Base-by-base conservation (phyloP, 2,797 vertebrate species). In the Molothrus aeneus region DNA sequence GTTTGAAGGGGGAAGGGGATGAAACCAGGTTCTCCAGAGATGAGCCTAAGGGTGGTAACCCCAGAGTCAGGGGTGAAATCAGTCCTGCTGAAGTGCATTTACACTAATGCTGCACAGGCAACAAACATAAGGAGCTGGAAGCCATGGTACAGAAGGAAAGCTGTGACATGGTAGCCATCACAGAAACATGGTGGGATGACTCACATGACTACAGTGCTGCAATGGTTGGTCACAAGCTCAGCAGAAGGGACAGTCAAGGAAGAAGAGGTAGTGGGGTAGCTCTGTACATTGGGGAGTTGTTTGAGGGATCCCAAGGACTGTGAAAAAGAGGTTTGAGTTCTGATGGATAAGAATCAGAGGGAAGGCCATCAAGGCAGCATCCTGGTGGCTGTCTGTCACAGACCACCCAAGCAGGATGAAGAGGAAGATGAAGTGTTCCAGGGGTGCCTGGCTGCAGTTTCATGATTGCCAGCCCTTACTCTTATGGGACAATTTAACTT, bases 211-310 rank as follows among this genome's bases (percentile, higher is more conserved):
- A 31, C 25, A 18, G 5, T n/a, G 38, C 6, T 59, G 20, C 38
- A 59, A 6, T 21, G 25, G 60, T 18, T n/a, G 11, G 38, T 18
- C 4, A 65, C 22, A 38, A 3, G 17, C 6, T 31, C 38, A 9
- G 38, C 29, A 45, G 68, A 80, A 53, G 8, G 3, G 2, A 29
- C 4, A 51, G 28, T 3, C 1, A 5, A 59, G 24, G 11, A 10
- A 45, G 20, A 2, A 73, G 17, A 50, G 12, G 5, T 0, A 0
- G 15, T 38, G n/a, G 6, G 1, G 12, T 63, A 15, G 6, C 24
- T n/a, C 68, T 64, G 18, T 38, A 12, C 7, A 1, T 6, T 40
- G 29, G 20, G 9, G 20, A 65, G 16, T 11, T 4, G 7, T 29
- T 64, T 73, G 42, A 28, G 11, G 17, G 28, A 29, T 3, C 24